These are phyloP conservation scores for Nomada fucata DNA, from an alignment of 2,888 invertebrate species.

Conservation along the genomic window DNA sequence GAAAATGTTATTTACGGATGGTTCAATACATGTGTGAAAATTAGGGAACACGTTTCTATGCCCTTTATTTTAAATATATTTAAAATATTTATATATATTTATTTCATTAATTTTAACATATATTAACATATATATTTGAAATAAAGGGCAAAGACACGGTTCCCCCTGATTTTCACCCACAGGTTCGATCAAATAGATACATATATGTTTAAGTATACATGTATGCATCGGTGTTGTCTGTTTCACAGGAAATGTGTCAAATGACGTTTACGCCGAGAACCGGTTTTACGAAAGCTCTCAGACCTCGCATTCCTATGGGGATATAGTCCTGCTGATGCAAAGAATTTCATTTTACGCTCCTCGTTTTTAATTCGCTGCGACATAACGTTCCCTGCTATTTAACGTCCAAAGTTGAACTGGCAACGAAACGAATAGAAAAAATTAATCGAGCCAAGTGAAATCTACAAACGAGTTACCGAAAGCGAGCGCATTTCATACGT, in stretches of 20 bases:
- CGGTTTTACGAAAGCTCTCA: conserved; percentile 63
- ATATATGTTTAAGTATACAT: conserved; percentile 13
- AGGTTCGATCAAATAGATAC: conserved; percentile 33
- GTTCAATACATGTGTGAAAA: conserved; percentile 59
- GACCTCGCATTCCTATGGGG: conserved; percentile 55
- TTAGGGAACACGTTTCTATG: conserved; percentile 56
- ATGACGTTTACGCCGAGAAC: conserved; percentile 63
- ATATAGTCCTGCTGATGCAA: conserved; percentile 52
- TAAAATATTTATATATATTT: no score
- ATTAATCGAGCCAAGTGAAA: no score
- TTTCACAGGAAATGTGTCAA: conserved; percentile 62
- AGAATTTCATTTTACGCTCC: conserved; percentile 34
- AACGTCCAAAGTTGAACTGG: neutral
- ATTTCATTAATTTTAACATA: no score
- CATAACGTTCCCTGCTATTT: neutral
- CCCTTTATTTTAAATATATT: no score
- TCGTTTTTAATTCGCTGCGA: neutral
- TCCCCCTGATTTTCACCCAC: no score
- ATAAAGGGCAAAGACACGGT: no score
- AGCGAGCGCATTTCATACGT: no score
- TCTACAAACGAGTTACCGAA: no score
- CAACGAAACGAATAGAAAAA: no score
- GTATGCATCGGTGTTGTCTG: conserved; percentile 33
- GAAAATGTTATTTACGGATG: neutral
- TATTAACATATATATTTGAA: no score